A percentile compares a stretch with the other conserved stretches of the same genome.
Evolutionary conservation across 2,113 vertebrate species (phyloP).

Genomic region (Oncorhynchus keta): DNA sequence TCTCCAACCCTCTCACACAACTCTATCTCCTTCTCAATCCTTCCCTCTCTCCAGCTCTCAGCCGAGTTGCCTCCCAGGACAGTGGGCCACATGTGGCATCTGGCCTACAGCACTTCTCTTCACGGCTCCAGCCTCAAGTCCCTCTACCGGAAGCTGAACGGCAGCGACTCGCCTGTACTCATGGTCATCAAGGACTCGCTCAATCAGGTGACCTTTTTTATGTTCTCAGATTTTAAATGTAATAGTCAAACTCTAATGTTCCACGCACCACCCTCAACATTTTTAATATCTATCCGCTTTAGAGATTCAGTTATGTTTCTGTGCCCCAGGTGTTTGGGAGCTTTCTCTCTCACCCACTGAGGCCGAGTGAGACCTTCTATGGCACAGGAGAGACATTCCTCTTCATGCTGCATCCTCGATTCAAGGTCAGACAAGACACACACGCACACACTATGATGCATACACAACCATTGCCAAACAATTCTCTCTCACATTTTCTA

Average conservation of each 20-base stretch:
- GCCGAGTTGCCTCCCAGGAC: slow-evolving; percentile 75
- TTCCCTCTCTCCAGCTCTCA: slow-evolving; percentile 63
- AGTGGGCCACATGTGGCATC: slow-evolving; percentile 68
- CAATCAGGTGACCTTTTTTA: slow-evolving; percentile 62
- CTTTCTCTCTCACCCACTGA: slow-evolving; percentile 76
- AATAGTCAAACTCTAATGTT: no score
- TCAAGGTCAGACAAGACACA: slow-evolving; percentile 66
- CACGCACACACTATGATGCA: neutral
- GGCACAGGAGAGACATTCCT: slow-evolving; percentile 80
- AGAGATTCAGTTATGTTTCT: neutral
- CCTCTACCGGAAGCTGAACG: slow-evolving; percentile 74
- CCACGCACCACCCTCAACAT: no score
- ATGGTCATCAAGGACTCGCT: slow-evolving; percentile 74
- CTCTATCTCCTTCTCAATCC: neutral
- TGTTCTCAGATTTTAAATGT: no score
- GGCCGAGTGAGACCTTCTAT: slow-evolving; percentile 73
- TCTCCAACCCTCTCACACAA: no score
- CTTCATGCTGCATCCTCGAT: slow-evolving; percentile 76
- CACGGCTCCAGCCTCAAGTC: slow-evolving; percentile 78
- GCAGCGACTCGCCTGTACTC: slow-evolving; percentile 70
- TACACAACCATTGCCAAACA: neutral
- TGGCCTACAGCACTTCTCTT: slow-evolving; percentile 71
- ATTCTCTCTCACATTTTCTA: neutral
- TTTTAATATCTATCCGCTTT: no score
- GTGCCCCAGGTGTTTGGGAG: slow-evolving; percentile 71